Conservation (phyloP, 1,140 invertebrate genomes). For the Saccostrea echinata region DNA sequence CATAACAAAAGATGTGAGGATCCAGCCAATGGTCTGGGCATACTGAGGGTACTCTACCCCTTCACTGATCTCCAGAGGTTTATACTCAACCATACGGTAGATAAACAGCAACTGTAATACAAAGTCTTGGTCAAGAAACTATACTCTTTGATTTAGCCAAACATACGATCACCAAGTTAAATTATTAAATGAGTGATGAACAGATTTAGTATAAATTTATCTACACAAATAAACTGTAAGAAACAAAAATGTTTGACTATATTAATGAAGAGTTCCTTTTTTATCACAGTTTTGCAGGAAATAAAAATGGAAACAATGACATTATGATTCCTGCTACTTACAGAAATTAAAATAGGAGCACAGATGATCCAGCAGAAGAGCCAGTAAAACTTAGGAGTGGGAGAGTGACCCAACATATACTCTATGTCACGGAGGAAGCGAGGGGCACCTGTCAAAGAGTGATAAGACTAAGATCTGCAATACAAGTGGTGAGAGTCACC, state of each 20-base stretch:
- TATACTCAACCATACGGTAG: conserved; percentile 67
- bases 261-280: too few relatives aligned
- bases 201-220: too few relatives aligned
- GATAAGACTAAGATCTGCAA: not conserved
- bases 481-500: not conserved
- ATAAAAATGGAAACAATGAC: too few relatives aligned
- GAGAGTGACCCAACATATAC: conserved; percentile 69
- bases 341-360: conserved; percentile 65
- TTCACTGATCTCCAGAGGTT: conserved; percentile 58
- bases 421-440: conserved; percentile 80
- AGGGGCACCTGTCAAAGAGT: conserved; percentile 79
- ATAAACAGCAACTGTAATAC: conserved; percentile 64
- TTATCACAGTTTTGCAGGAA: not conserved
- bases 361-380: conserved; percentile 68
- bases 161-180: too few relatives aligned
- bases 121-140: too few relatives aligned
- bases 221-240: not conserved
- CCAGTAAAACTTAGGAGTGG: conserved; percentile 67
- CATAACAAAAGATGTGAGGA: conserved; percentile 94
- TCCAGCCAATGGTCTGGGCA: conserved; percentile 95
- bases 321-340: conserved; percentile 55
- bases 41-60: conserved; percentile 80
- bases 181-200: too few relatives aligned
- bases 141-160: too few relatives aligned
- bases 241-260: too few relatives aligned